These are phyloP conservation scores for Vesta saturnalis DNA, from an alignment of 2,888 invertebrate species.

Conservation along the genomic window DNA sequence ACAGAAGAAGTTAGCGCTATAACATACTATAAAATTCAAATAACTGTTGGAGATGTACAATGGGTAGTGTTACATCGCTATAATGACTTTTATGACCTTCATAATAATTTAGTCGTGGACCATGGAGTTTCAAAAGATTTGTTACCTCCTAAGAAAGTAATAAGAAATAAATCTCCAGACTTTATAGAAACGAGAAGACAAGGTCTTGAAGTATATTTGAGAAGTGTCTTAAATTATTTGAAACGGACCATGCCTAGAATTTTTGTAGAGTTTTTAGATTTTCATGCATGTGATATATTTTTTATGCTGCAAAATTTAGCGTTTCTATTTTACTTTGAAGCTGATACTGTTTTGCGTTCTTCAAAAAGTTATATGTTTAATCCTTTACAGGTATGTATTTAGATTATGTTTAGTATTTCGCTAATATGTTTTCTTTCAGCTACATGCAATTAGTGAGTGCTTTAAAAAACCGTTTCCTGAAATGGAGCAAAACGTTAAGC, in stretches of 20 bases:
- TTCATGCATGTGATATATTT: slow-evolving; percentile 90
- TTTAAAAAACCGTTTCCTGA: slow-evolving; percentile 87
- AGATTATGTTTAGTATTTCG: no score
- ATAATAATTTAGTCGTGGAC: slow-evolving; percentile 82
- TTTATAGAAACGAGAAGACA: slow-evolving; percentile 87
- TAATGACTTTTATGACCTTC: slow-evolving; percentile 89
- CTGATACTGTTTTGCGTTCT: slow-evolving; percentile 72
- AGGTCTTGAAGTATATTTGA: slow-evolving; percentile 84
- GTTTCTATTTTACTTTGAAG: slow-evolving; percentile 78
- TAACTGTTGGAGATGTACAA: slow-evolving; percentile 74
- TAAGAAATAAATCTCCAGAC: slow-evolving; percentile 87
- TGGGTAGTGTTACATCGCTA: slow-evolving; percentile 91
- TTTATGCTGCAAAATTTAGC: slow-evolving; percentile 87
- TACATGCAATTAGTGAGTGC: slow-evolving; percentile 90
- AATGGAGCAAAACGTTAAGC: slow-evolving; percentile 79
- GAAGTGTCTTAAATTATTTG: slow-evolving; percentile 78
- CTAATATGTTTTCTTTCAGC: slow-evolving; percentile 65
- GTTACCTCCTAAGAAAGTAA: slow-evolving; percentile 92
- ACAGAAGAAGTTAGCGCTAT: slow-evolving; percentile 72
- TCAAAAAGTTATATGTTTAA: slow-evolving; percentile 75
- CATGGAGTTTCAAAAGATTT: slow-evolving; percentile 86
- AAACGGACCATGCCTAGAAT: slow-evolving; percentile 82
- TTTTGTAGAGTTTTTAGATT: slow-evolving; percentile 86
- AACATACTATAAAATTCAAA: slow-evolving; percentile 77
- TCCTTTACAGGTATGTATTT: slow-evolving; percentile 76